phyloP scores from a whole-genome alignment of 2,113 vertebrate genomes.

The Oenanthe oenanthe region DNA sequence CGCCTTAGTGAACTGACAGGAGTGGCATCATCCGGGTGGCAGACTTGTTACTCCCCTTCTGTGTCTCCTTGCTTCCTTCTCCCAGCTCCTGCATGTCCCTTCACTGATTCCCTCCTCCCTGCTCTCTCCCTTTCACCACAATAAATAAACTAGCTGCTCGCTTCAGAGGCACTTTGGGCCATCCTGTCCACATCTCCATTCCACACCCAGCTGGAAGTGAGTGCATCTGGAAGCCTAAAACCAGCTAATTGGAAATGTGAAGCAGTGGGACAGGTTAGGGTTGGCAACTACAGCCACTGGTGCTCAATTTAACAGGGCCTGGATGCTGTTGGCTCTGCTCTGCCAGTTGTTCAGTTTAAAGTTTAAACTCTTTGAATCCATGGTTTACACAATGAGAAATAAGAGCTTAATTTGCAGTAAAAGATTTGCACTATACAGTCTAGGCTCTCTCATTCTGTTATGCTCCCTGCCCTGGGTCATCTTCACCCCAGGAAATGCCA shows the following conservation, averaged over 20 bases:
- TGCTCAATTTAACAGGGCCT: not conserved
- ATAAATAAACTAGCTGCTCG: not conserved
- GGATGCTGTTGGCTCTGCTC: not conserved
- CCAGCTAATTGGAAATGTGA: not conserved
- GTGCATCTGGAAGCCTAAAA: not conserved
- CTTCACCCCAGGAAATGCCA: not conserved
- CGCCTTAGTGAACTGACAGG: not conserved
- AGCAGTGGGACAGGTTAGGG: not conserved
- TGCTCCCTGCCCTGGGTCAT: not conserved
- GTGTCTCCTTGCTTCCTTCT: not conserved
- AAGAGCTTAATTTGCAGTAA: not conserved
- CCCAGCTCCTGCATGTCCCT: not conserved
- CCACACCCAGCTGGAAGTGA: not conserved
- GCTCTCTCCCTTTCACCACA: not conserved
- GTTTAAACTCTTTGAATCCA: not conserved
- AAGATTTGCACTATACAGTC: not conserved
- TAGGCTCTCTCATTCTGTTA: not conserved
- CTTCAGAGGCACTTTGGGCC: not conserved
- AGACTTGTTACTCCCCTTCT: not conserved
- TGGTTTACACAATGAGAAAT: not conserved
- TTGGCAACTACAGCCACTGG: not conserved
- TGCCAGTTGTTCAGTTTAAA: not conserved
- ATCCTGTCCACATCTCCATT: not conserved
- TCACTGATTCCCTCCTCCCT: not conserved
- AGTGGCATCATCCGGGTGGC: not conserved